Evolutionary conservation across 2,113 vertebrate species (phyloP).

Genomic region (Ariopsis seemanni): DNA sequence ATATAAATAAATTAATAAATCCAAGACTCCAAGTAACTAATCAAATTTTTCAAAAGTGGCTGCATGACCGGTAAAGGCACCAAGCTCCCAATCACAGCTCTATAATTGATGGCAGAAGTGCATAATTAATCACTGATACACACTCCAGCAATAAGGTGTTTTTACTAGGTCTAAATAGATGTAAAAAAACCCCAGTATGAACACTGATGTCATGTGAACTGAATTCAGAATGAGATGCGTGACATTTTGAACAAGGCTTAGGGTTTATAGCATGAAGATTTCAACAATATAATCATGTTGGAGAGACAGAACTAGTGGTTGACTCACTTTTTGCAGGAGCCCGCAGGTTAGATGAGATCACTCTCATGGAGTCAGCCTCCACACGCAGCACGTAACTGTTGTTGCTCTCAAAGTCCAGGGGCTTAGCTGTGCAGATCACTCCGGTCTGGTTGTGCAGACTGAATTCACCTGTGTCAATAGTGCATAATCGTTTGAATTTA

Average conservation of each 20-base stretch:
- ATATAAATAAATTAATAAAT: constrained; percentile 8
- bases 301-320: background rate
- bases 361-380: constrained; percentile 83
- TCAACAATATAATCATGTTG: background rate
- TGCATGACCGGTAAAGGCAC: background rate
- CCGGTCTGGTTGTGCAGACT: constrained; percentile 80
- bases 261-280: background rate
- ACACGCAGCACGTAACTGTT: constrained; percentile 79
- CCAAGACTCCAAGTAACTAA: background rate
- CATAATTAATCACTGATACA: background rate
- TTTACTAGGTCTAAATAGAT: background rate
- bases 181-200: background rate
- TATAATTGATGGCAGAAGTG: background rate
- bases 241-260: background rate
- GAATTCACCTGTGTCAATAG: constrained; percentile 74
- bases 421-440: constrained; percentile 75
- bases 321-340: constrained; percentile 87
- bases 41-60: background rate
- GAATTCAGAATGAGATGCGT: background rate
- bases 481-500: background rate
- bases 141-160: constrained; percentile 2
- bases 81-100: background rate
- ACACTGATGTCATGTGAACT: background rate
- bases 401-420: constrained; percentile 81
- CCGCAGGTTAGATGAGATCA: constrained; percentile 80